Evolutionary conservation across 2,888 invertebrate genomes (phyloP).

Genomic region (Amphipoea lucens): DNA sequence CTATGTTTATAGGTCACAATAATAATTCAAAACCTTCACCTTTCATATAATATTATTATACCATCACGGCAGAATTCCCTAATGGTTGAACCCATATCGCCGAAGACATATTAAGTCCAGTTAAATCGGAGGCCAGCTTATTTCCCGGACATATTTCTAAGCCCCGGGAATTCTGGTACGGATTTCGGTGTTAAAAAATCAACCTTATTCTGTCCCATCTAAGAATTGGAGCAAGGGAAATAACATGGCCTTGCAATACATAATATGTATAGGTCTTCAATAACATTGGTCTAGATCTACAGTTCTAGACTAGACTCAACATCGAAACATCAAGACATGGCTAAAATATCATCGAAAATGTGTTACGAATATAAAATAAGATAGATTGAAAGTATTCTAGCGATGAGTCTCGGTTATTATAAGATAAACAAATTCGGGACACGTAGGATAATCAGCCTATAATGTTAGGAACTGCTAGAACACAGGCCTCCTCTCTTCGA

Average conservation of each 20-base stretch:
- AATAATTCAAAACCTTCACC: constrained; percentile 19
- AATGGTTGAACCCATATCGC: constrained; percentile 30
- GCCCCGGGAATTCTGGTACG: constrained; percentile 3
- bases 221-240: neutral
- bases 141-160: constrained; percentile 24
- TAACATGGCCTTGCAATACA: neutral
- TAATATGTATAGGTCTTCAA: neutral
- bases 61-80: constrained; percentile 30
- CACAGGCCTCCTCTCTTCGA: neutral
- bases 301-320: neutral
- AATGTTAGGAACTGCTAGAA: neutral
- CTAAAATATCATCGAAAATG: constrained; percentile 3
- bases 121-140: constrained; percentile 37
- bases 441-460: constrained; percentile 5
- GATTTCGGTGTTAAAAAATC: constrained; percentile 27
- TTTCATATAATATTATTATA: constrained; percentile 39
- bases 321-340: neutral
- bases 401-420: neutral
- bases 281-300: constrained; percentile 4
- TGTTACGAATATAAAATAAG: constrained; percentile 22
- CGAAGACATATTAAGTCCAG: constrained; percentile 46
- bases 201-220: neutral
- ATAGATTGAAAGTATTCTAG: neutral
- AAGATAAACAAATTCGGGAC: constrained; percentile 21
- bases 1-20: constrained; percentile 30